phyloP scores from a whole-genome alignment of 2,113 vertebrate genomes.

The Pteronura brasiliensis region DNA sequence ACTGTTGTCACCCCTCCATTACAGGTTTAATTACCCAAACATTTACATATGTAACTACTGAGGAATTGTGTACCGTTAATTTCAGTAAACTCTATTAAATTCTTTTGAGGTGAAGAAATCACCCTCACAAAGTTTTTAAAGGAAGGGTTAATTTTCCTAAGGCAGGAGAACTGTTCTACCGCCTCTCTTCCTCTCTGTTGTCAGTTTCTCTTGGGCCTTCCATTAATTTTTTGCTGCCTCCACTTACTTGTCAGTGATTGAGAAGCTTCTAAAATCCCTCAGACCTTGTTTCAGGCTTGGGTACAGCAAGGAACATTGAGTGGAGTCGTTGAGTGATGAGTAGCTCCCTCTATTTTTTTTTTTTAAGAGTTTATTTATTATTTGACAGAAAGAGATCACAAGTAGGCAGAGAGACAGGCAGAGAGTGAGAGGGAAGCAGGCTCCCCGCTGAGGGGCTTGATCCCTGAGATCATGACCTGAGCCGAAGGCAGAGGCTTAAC shows the following conservation, averaged over 20 bases:
- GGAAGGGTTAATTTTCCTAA: neutral
- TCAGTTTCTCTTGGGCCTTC: neutral
- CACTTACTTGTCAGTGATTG: neutral
- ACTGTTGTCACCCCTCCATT: neutral
- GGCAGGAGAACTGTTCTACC: neutral
- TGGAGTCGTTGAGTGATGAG: neutral
- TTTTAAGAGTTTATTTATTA: too few relatives aligned
- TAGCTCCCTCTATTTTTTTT: neutral
- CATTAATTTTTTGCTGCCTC: neutral
- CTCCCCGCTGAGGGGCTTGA: too few relatives aligned
- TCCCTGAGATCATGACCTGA: too few relatives aligned
- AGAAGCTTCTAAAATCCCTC: neutral
- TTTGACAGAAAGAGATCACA: too few relatives aligned
- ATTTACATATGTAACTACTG: neutral
- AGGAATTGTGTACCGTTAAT: neutral
- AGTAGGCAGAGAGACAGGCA: too few relatives aligned
- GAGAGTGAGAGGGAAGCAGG: too few relatives aligned
- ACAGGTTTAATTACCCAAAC: neutral
- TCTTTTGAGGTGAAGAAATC: neutral
- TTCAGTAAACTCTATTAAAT: neutral
- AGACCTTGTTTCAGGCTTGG: neutral
- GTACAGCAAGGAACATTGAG: neutral
- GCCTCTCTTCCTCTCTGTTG: neutral
- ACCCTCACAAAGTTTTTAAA: neutral
- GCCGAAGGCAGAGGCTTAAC: too few relatives aligned